Base-by-base conservation (phyloP, 2,888 invertebrate genomes). In the Apamea crenata region DNA sequence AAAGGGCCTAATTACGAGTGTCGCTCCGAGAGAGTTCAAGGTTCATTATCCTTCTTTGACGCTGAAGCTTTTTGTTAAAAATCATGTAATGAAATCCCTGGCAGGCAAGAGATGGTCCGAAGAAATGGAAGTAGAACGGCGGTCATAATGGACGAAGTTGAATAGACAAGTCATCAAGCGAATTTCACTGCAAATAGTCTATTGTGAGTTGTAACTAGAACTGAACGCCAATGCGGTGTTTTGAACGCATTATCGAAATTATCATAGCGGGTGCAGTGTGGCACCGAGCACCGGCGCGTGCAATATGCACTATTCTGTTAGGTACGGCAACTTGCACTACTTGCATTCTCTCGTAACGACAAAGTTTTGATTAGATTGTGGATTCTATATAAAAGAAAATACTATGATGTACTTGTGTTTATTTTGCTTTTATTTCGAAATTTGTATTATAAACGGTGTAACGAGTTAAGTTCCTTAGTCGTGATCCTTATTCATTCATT, bases 1-100 rank as follows among this genome's bases (percentile, higher is more conserved):
- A 92, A 94, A 95, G 92, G 87, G 89, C 89, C 91, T 94, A 95
- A 95, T 95, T 94, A 94, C 91, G 88, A 90, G 88, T 91, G 90
- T 90, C 91, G 89, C 91, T 89, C 88, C 88, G 89, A 88, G 66
- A 77, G 86, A 91, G 91, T 90, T 91, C 87, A 92, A 86, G 90
- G 95, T 93, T 93, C 93, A 90, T 87, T 89, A 85, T 87, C 87
- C 88, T 90, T 83, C 61, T 78, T 59, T 79, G 75, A 71, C 74
- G 32, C 87, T 92, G 87, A 91, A 92, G 75, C 91, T 90, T 87
- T 85, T 86, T 83, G 85, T 80, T 66, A 56, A 76, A 84, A 85
- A 83, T 56, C 67, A 77, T 80, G 65, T 77, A 78, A 86, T 76
- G 21, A 74, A 67, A 80, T 78, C n/a, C 47, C 68, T 32, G 63